phyloP scores from a whole-genome alignment of 2,113 vertebrate genomes.

The Baryphthengus martii region DNA sequence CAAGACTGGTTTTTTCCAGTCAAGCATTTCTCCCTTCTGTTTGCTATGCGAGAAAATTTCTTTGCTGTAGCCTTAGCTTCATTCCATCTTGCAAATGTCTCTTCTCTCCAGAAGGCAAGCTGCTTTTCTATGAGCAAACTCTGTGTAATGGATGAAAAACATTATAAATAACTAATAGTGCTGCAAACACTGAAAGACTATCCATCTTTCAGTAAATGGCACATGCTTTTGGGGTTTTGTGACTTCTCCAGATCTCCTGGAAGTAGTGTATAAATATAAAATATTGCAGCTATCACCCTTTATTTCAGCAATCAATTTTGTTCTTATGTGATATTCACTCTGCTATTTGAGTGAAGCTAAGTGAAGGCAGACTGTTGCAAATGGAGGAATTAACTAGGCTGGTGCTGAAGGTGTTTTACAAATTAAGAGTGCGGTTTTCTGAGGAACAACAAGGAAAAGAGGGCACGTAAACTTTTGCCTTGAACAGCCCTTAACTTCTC shows the following conservation, averaged over 20 bases:
- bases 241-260: constrained; percentile 13
- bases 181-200: not conserved
- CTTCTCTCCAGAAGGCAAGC: not conserved
- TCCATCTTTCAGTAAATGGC: constrained; percentile 26
- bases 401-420: not conserved
- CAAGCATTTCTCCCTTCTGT: not conserved
- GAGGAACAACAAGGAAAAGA: not conserved
- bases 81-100: not conserved
- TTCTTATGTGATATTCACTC: constrained; percentile 4
- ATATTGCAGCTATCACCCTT: constrained; percentile 24
- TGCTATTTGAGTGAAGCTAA: not conserved
- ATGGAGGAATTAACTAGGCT: not conserved
- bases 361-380: not conserved
- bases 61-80: not conserved
- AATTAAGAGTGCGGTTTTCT: not conserved
- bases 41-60: not conserved
- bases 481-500: not conserved
- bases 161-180: constrained; percentile 48
- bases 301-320: constrained; percentile 45
- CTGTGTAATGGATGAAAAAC: not conserved
- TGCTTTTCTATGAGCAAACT: not conserved
- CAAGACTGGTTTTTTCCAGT: not conserved
- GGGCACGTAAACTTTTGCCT: not conserved
- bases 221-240: not conserved
- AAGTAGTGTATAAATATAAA: constrained; percentile 35